Conservation (phyloP, 2,113 vertebrate genomes). For the Nothobranchius kuhntae region DNA sequence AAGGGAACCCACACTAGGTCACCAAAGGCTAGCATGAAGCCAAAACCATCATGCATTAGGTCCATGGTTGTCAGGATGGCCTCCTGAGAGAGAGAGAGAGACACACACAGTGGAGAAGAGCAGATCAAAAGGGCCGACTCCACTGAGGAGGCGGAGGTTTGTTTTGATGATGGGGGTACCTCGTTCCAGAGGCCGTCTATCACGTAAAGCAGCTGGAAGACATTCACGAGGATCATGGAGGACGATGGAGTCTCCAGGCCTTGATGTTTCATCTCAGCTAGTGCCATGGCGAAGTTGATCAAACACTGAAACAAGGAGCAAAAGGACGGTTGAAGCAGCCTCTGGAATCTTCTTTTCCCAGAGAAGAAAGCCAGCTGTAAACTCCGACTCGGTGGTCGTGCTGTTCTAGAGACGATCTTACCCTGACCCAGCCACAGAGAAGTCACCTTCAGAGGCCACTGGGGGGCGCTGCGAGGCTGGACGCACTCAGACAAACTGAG, state of each 20-base stretch:
- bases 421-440: no score
- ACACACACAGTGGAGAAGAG: neutral
- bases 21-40: conserved; percentile 94
- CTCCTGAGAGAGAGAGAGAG: conserved; percentile 82
- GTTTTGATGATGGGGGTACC: conserved; percentile 70
- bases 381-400: no score
- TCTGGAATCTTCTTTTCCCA: no score
- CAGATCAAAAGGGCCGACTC: neutral
- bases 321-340: no score
- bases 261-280: conserved; percentile 90
- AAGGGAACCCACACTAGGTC: conserved; percentile 96
- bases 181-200: conserved; percentile 92
- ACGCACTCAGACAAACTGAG: no score
- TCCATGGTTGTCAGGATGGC: conserved; percentile 92
- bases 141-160: no score
- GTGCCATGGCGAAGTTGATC: conserved; percentile 88
- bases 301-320: conserved; percentile 78
- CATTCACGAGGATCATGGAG: conserved; percentile 90
- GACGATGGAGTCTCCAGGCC: conserved; percentile 79
- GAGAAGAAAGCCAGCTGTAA: no score
- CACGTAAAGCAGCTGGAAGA: conserved; percentile 93
- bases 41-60: conserved; percentile 91
- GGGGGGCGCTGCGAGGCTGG: no score
- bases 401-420: no score
- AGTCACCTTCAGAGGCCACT: no score